Evolutionary conservation across 2,888 invertebrate species (phyloP), one percentile per base, ranked within the genome.

Genomic region (Carpatolechia fugitivella): DNA sequence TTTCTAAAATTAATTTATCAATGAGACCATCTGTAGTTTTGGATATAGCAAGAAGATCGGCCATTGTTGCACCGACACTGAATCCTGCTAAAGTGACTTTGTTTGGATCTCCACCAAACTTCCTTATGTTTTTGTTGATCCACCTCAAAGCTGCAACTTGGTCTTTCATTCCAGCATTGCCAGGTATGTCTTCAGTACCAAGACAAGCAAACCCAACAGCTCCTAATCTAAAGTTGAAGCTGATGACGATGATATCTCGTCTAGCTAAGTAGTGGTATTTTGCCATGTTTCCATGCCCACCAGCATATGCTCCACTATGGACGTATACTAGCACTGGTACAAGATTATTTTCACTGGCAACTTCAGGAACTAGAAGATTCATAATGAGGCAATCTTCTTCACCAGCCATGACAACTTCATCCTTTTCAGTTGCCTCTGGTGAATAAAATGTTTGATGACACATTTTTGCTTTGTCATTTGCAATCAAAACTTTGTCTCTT

Each of bases 161-260:
- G 76, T 98, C 98, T 74, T 95, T 93, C 47, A 98, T 76, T 0
- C 95, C 98, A 60, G 96, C 93, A 77, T 98, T 98, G 0, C 98
- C 97, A 0, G 95, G 93, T 24, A 93, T 92, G 60, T 92, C 91
- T 64, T 87, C 80, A 33, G 85, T 91, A 1, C 92, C 93, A 48
- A 93, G 78, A 60, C 92, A 92, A 18, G 94, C 91, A 76, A 94
- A 95, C 13, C 94, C 95, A 63, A 94, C 91, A 6, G 94, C 93
- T 61, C 95, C 95, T 51, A 93, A 84, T 64, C 95, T 90, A 69
- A 94, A 95, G 69, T 94, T 94, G 30, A 94, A 91, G 20, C 92
- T 93, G 0, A 95, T 91, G 1, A 93, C 92, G 10, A 95, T 82
- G 7, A 95, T 74, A 13, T 94, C 93, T 74, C 93, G 93, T 47